Evolutionary conservation across 2,113 vertebrate species (phyloP), one percentile per base, ranked within the genome.

Genomic region (Brachyistius frenatus): DNA sequence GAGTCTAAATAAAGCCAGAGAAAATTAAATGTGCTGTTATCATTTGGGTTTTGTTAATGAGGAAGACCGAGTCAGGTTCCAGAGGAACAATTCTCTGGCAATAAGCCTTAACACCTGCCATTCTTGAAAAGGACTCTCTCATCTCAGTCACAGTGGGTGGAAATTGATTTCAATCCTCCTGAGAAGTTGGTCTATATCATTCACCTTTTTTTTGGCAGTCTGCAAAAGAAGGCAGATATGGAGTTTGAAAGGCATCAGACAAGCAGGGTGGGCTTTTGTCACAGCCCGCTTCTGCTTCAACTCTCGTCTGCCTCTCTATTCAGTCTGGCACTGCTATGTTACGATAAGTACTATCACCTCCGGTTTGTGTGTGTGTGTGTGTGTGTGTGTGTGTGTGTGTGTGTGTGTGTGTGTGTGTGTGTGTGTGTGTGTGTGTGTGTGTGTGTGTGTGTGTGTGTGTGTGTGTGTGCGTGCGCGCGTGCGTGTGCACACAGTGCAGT

Each of bases 131-230:
- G 66, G 70, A 81, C 47, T 83, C 54, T 63, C 44, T 84, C 79
- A 69, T 84, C 78, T 82, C 64, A 83, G 80, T 85, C 10, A 0
- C 56, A 74, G 60, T 37, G 72, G 80, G 66, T 67, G 68, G 75
- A 88, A 87, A 88, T 85, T 86, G 88, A 91, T 88, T 87, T 86
- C 14, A 30, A 81, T 82, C 80, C 84, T 74, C 84, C 80, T 35
- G 80, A 92, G 84, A 83, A 81, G 50, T 70, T 47, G 65, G 73
- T 84, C 70, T 65, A 76, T 86, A 76, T 79, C 62, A 66, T 68
- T 81, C 70, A 75, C 56, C 54, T 80, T 81, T 69, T 84, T 66
- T 69, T 56, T 47, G 49, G 74, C n/a, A 33, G 23, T 60, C 78
- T 62, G 57, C 80, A 74, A 49, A 78, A 69, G 55, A 63, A 89